Evolutionary conservation across 2,113 vertebrate genomes (phyloP).

Genomic region (Pollimyrus isidori): DNA sequence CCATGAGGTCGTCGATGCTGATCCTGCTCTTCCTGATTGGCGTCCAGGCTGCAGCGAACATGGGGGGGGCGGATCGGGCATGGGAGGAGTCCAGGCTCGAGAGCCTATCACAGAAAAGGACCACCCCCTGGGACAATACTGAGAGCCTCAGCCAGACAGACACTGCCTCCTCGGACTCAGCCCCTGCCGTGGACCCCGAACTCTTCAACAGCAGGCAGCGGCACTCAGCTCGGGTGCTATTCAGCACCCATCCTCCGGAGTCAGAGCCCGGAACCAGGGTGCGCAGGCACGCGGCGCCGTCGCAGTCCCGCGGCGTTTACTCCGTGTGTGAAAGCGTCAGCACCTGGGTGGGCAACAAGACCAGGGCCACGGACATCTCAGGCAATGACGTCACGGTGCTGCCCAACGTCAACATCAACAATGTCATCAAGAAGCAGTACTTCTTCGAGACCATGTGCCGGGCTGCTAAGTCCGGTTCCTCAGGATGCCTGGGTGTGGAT

Average conservation of each 20-base stretch:
- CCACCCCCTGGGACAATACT: neutral
- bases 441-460: constrained; percentile 95
- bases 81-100: constrained; percentile 48
- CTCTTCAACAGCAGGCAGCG: constrained; percentile 75
- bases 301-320: constrained; percentile 81
- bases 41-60: constrained; percentile 73
- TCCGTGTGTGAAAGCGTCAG: constrained; percentile 93
- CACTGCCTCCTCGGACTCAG: constrained; percentile 23
- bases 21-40: constrained; percentile 83
- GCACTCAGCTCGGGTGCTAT: constrained; percentile 81
- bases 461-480: constrained; percentile 59
- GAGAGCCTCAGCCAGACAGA: neutral
- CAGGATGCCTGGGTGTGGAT: constrained; percentile 88
- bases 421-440: constrained; percentile 89
- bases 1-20: constrained; percentile 93
- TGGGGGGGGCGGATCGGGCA: constrained; percentile 63
- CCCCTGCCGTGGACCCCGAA: constrained; percentile 78
- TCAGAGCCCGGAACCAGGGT: constrained; percentile 60
- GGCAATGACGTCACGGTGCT: constrained; percentile 91
- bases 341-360: constrained; percentile 91
- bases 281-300: constrained; percentile 62
- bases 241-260: constrained; percentile 77
- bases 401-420: constrained; percentile 87
- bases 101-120: constrained; percentile 26
- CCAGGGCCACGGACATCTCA: constrained; percentile 87